phyloP scores from a whole-genome alignment of 2,797 vertebrate species.

The Harpagifer antarcticus region DNA sequence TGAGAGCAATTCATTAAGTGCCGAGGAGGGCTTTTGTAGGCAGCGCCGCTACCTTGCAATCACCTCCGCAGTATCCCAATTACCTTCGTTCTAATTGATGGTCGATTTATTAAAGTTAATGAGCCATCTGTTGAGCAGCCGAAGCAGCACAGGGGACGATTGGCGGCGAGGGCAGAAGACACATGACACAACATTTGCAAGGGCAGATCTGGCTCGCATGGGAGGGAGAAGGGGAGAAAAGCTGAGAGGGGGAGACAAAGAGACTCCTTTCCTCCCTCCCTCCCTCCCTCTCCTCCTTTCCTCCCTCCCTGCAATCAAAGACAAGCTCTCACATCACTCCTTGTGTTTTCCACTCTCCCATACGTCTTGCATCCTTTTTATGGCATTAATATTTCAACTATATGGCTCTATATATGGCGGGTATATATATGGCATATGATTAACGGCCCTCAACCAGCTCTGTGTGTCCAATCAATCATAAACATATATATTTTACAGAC shows the following conservation, averaged over 20 bases:
- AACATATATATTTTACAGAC: slow-evolving; percentile 77
- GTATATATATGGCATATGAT: slow-evolving; percentile 75
- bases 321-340: slow-evolving; percentile 55
- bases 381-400: slow-evolving; percentile 78
- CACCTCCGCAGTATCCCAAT: slow-evolving; percentile 83
- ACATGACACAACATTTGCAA: slow-evolving; percentile 20
- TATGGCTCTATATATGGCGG: slow-evolving; percentile 71
- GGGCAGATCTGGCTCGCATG: slow-evolving; percentile 1
- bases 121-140: slow-evolving; percentile 85
- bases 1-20: slow-evolving; percentile 72
- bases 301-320: slow-evolving; percentile 45
- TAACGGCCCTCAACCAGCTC: slow-evolving; percentile 69
- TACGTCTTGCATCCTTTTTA: slow-evolving; percentile 77
- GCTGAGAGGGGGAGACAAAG: slow-evolving; percentile 50
- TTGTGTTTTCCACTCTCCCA: slow-evolving; percentile 47
- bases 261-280: slow-evolving; percentile 11
- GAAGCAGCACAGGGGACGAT: slow-evolving; percentile 59
- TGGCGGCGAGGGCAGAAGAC: slow-evolving; percentile 53
- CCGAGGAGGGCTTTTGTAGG: slow-evolving; percentile 66
- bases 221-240: not conserved
- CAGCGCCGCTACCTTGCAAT: slow-evolving; percentile 63
- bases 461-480: slow-evolving; percentile 77
- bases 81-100: slow-evolving; percentile 84
- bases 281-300: not conserved
- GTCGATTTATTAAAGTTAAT: slow-evolving; percentile 85